A percentile compares a stretch with the other conserved stretches of the same genome.
Conservation (phyloP, 2,888 invertebrate species). For the Toxonevra muliebris region DNA sequence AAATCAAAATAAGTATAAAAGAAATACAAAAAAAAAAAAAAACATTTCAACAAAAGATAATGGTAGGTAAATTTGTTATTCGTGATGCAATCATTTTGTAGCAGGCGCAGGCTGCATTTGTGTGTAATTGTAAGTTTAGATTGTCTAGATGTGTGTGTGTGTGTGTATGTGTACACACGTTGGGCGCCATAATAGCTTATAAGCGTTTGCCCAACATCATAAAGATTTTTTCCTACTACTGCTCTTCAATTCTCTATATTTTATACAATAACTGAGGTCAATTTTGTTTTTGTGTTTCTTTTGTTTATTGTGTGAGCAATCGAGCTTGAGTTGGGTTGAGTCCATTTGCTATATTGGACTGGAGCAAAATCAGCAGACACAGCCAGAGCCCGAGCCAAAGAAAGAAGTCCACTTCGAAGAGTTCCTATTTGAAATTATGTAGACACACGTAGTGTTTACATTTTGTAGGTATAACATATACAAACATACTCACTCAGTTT, state of each 20-base stretch:
- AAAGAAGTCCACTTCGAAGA: too few relatives aligned
- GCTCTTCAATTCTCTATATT: background rate
- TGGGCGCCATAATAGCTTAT: constrained; percentile 51
- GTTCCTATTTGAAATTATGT: too few relatives aligned
- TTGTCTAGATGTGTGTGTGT: background rate
- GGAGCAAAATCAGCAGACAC: too few relatives aligned
- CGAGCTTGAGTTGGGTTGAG: too few relatives aligned
- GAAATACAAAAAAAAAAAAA: background rate
- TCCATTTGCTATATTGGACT: too few relatives aligned
- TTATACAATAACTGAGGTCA: constrained; percentile 39
- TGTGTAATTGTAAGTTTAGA: background rate
- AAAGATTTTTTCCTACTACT: background rate
- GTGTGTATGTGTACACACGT: constrained; percentile 38
- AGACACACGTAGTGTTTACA: too few relatives aligned
- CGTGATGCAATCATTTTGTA: constrained; percentile 56
- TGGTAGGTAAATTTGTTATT: constrained; percentile 53
- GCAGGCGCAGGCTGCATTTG: constrained; percentile 5
- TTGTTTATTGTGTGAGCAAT: too few relatives aligned
- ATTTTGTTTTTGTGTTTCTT: background rate
- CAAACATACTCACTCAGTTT: too few relatives aligned
- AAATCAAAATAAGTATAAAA: background rate
- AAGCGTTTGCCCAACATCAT: background rate
- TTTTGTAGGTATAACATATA: too few relatives aligned
- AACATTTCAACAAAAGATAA: background rate
- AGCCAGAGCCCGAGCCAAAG: too few relatives aligned